Percentiles rank a stretch among this genome's conserved stretches.
Evolutionary conservation across 2,113 vertebrate genomes (phyloP).

Genomic region (Xiphophorus maculatus): DNA sequence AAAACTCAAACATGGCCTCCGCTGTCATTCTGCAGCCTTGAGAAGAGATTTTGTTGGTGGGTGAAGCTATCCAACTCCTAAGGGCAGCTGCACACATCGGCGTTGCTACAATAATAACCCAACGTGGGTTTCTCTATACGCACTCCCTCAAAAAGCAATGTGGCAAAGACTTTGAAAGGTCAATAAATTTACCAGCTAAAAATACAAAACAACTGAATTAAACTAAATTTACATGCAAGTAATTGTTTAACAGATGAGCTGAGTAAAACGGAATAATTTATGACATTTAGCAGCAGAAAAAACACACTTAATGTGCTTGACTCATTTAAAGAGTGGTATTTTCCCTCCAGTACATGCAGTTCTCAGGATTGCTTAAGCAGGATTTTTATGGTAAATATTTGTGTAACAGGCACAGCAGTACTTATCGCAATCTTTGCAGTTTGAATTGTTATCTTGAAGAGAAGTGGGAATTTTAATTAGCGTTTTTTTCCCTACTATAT

Average conservation of each 20-base stretch:
- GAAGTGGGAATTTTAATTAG: background rate
- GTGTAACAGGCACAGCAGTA: no score
- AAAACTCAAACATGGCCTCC: background rate
- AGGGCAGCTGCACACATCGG: background rate
- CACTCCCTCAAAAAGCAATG: background rate
- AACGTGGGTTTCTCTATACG: background rate
- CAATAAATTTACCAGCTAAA: background rate
- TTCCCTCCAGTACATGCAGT: background rate
- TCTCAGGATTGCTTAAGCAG: background rate
- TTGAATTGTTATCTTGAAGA: background rate
- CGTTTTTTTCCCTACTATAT: background rate
- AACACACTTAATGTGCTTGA: background rate
- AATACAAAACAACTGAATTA: background rate
- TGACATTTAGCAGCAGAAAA: background rate
- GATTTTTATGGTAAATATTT: background rate
- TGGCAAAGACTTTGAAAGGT: background rate
- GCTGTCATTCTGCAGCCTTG: slow-evolving; percentile 23
- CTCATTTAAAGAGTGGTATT: background rate
- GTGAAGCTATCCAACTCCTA: slow-evolving; percentile 1
- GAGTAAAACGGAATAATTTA: background rate
- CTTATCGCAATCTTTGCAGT: background rate
- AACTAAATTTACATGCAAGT: background rate
- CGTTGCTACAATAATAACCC: background rate
- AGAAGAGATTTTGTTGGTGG: slow-evolving; percentile 2
- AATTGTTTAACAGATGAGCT: background rate